phyloP scores from a whole-genome alignment of 2,113 vertebrate species.

The Chaetodon auriga region DNA sequence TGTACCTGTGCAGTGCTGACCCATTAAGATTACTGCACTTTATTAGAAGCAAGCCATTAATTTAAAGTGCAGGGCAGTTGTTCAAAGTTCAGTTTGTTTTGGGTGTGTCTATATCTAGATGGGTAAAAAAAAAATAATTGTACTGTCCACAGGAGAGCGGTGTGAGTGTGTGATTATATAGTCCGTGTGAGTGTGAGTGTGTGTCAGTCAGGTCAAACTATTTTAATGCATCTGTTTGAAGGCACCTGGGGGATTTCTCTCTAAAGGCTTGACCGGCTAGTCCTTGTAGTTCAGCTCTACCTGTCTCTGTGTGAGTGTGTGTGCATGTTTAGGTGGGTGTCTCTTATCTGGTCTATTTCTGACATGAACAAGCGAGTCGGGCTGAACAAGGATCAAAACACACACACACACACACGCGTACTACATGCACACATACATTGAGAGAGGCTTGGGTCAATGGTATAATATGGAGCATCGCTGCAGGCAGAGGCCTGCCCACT shows the following conservation, averaged over 20 bases:
- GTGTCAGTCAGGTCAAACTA: conserved; percentile 65
- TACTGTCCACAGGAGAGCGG: not conserved
- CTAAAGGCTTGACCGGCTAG: conserved; percentile 18
- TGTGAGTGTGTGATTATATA: conserved; percentile 33
- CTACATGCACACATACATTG: conserved; percentile 42
- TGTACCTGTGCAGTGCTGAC: conserved; percentile 61
- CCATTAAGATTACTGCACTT: conserved; percentile 64
- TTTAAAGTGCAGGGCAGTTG: conserved; percentile 44
- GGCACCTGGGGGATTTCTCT: conserved; percentile 38
- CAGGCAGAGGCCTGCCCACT: conserved; percentile 75
- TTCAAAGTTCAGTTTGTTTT: conserved; percentile 28
- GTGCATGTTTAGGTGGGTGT: conserved; percentile 30
- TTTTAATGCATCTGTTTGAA: conserved; percentile 60
- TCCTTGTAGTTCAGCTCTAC: conserved; percentile 41
- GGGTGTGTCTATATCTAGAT: conserved; percentile 6
- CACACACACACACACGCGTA: conserved; percentile 2
- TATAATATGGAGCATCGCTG: conserved; percentile 68
- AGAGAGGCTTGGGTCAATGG: conserved; percentile 57
- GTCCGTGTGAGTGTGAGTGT: conserved; percentile 13
- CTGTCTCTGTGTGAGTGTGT: conserved; percentile 20
- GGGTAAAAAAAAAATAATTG: not conserved
- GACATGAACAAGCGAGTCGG: conserved; percentile 43
- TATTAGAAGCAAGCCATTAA: conserved; percentile 34
- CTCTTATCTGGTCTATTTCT: conserved; percentile 65
- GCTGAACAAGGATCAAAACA: conserved; percentile 52